Base-by-base conservation (phyloP, 2,797 vertebrate genomes). In the Alauda arvensis region DNA sequence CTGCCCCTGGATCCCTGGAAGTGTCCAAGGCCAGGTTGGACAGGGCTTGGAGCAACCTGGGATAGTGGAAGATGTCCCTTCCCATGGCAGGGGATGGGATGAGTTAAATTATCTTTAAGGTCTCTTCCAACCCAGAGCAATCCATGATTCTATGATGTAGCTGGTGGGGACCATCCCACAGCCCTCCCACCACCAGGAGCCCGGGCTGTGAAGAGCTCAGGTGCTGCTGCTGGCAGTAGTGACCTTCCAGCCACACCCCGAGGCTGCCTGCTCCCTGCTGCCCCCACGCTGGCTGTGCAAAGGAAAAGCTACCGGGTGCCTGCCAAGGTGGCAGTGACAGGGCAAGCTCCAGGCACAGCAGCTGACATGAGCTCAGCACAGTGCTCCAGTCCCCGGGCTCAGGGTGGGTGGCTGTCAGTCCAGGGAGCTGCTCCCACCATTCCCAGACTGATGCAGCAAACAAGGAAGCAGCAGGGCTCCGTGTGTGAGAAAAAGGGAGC, bases 31-130 rank as follows among this genome's bases (percentile, higher is more conserved):
- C 18, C 68, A 66, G 48, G 68, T 0, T 66, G 31, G 33, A 52
- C 0, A 0, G 18, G 14, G 3, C 33, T 66, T 20, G 52, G 33
- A 59, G 18, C 29, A 45, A 0, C 39, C 59, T 59, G 60, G 21
- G 21, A 1, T 1, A 19, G 29, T 52, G 33, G 15, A 5, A 69
- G 49, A 15, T 42, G 42, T 42, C 31, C 31, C 34, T 62, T 42
- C 8, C 25, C 56, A 16, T 9, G 42, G 56, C 25, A 42, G 43
- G 20, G 28, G 4, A 7, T 28, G 40, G 10, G 17, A 29, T 34
- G 18, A 33, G 19, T 34, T 34, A 42, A 40, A 34, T 12, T 3
- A 33, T 18, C 29, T 34, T 53, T 17, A 42, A 76, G 34, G 31
- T n/a, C 13, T n/a, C 17, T 51, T 57, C 59, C 66, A 63, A 45